Evolutionary conservation across 2,888 invertebrate genomes (phyloP), one percentile per base, ranked within the genome.

Genomic region (Noctua comes): DNA sequence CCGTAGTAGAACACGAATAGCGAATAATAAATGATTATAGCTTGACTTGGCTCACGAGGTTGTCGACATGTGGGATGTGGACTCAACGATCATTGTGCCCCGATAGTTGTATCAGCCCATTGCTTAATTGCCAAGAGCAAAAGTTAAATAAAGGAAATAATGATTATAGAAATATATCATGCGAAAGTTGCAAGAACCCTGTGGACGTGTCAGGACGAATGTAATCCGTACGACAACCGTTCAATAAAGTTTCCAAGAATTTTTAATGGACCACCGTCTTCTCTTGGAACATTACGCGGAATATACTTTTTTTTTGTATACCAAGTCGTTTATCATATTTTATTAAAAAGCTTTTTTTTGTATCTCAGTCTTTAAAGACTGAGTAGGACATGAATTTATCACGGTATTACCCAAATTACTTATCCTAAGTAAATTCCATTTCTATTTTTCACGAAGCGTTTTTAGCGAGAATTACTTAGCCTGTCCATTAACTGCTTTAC

Each of bases 371-470:
- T 73, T 71, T 82, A 62, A n/a, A n/a, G n/a, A n/a, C n/a, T n/a
- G n/a, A 66, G 82, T 72, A 77, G 70, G 62, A 65, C 83, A 77
- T 72, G 73, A 83, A 83, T 86, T 85, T 85, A 83, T 85, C 76
- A 76, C 68, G 73, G 74, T 79, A 43, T 79, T 75, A 73, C 76
- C 72, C 64, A 83, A 83, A 86, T 87, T 73, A 78, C 78, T 82
- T 73, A 75, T 76, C 71, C 72, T 80, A 80, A 84, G 62, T 71
- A 85, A 88, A 84, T 82, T 73, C 43, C 66, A 70, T 77, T 76
- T 70, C 75, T 86, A 69, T 83, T 79, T 79, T 86, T 77, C 68
- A 70, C 68, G 59, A 73, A 51, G 27, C 84, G 36, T 83, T 79
- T 64, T 84, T 70, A 78, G 73, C 76, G 66, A 48, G 79, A 81